Percentiles rank a stretch among this genome's conserved stretches.
Evolutionary conservation across 2,797 vertebrate genomes (phyloP).

Genomic region (Emys orbicularis): DNA sequence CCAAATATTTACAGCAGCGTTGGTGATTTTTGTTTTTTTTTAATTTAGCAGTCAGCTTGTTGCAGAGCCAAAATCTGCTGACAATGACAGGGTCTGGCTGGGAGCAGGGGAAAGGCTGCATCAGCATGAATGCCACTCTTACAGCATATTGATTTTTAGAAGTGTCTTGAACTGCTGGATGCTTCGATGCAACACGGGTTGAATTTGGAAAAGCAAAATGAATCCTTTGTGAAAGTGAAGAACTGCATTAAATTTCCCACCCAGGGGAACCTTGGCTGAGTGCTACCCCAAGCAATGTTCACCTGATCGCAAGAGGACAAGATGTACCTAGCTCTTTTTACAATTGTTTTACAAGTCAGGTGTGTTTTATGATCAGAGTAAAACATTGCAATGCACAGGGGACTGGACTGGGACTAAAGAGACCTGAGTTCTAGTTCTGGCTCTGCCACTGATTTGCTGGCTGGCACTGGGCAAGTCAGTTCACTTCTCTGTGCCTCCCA

Average conservation of each 20-base stretch:
- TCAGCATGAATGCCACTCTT: background rate
- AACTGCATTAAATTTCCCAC: background rate
- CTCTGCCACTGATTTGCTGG: background rate
- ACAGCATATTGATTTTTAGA: background rate
- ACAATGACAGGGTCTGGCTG: rapidly evolving
- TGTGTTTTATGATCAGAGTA: background rate
- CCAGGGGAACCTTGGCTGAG: background rate
- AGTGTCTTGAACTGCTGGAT: background rate
- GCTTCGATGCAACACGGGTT: background rate
- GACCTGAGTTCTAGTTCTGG: background rate
- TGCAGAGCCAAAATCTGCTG: rapidly evolving
- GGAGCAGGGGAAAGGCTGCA: background rate
- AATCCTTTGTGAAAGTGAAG: background rate
- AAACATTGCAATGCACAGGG: background rate
- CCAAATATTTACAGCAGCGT: background rate
- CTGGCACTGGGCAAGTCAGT: background rate
- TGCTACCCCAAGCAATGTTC: background rate
- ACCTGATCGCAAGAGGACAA: background rate
- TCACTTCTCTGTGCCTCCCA: background rate
- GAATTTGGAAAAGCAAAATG: background rate
- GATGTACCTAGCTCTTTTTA: background rate
- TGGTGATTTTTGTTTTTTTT: rapidly evolving
- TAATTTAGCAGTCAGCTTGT: background rate
- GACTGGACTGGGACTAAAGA: rapidly evolving
- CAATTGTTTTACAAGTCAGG: background rate